A percentile compares a stretch with the other conserved stretches of the same genome.
Conservation (phyloP, 2,113 vertebrate genomes). For the Atlantisia rogersi region DNA sequence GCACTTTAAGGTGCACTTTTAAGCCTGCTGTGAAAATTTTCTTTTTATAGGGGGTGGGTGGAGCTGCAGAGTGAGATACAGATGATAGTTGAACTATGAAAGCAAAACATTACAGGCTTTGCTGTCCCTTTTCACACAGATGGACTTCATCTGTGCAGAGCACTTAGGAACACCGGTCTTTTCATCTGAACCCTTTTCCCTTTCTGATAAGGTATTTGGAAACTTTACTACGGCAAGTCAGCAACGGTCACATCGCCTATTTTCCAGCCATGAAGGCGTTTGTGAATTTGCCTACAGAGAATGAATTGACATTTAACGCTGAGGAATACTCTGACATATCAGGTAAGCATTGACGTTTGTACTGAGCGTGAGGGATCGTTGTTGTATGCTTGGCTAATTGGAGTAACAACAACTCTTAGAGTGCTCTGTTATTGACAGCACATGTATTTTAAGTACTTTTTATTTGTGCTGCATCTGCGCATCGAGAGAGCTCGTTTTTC, state of each 20-base stretch:
- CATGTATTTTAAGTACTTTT: neutral
- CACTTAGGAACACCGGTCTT: neutral
- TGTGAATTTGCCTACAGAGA: constrained; percentile 98
- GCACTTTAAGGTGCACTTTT: neutral
- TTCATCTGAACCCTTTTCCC: neutral
- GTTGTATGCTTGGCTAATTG: neutral
- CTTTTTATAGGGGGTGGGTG: rapidly evolving
- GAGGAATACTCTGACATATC: constrained; percentile 99
- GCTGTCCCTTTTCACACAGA: neutral
- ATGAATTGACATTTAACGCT: constrained; percentile 97
- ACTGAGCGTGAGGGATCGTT: neutral
- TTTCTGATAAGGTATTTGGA: constrained; percentile 92
- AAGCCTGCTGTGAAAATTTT: neutral
- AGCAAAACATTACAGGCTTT: neutral
- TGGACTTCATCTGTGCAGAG: neutral
- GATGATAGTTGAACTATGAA: neutral
- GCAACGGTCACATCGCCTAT: constrained; percentile 98
- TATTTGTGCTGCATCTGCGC: neutral
- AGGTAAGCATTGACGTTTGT: constrained; percentile 75
- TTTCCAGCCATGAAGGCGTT: constrained; percentile 99
- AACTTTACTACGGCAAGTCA: constrained; percentile 96
- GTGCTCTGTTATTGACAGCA: neutral
- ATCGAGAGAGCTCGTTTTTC: neutral
- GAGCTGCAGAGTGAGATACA: neutral
- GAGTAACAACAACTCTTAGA: neutral